Conservation (phyloP, 1,140 invertebrate genomes). For the Tyrophagus putrescentiae region DNA sequence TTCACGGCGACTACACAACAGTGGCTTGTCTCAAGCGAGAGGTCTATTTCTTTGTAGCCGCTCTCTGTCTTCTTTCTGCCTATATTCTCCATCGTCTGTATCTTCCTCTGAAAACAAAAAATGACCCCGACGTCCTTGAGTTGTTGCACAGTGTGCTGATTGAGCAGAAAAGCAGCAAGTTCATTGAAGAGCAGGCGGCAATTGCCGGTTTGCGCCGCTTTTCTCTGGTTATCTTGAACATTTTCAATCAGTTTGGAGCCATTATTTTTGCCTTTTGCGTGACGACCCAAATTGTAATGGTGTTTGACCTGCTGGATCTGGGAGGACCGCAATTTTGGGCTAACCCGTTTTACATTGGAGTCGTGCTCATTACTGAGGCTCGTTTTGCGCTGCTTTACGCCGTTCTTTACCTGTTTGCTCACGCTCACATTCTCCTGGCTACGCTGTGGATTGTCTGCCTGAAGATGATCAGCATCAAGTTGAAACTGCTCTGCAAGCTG, state of each 20-base stretch:
- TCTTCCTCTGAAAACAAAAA: not conserved
- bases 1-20: not conserved
- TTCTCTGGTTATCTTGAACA: not conserved
- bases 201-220: not conserved
- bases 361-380: not conserved
- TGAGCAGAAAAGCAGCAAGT: not conserved
- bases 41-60: not conserved
- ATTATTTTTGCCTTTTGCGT: not conserved
- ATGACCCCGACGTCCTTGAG: not conserved
- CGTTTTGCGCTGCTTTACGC: not conserved
- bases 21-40: not conserved
- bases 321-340: not conserved
- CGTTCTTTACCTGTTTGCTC: not conserved
- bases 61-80: not conserved
- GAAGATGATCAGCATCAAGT: not conserved
- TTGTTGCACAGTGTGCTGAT: not conserved
- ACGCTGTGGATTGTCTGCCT: not conserved
- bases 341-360: not conserved
- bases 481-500: not conserved
- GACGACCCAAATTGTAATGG: not conserved
- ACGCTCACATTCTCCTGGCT: not conserved
- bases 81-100: not conserved
- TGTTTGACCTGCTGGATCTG: not conserved
- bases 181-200: not conserved
- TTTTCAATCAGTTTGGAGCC: not conserved